Evolutionary conservation across 2,113 vertebrate genomes (phyloP).

Genomic region (Sceloporus tristichus): DNA sequence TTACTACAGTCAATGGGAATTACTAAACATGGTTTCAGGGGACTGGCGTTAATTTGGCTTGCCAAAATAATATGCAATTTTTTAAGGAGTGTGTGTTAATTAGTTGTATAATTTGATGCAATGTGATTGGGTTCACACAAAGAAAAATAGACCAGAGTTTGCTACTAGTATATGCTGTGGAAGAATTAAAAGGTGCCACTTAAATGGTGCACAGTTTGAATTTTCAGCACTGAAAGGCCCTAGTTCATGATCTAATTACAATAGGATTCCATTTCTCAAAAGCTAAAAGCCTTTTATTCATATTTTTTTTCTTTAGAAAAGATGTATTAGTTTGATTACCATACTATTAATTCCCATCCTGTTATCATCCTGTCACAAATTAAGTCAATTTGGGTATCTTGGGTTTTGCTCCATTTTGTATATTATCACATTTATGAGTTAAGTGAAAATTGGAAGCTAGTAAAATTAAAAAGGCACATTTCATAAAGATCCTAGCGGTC

Average conservation of each 20-base stretch:
- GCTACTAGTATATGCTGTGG: conserved; percentile 64
- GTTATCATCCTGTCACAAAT: conserved; percentile 60
- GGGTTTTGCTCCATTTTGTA: conserved; percentile 53
- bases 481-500: conserved; percentile 44
- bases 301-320: conserved; percentile 56
- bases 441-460: conserved; percentile 50
- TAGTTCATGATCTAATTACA: conserved; percentile 74
- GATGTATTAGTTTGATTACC: conserved; percentile 63
- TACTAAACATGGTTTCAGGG: conserved; percentile 64
- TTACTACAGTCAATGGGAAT: conserved; percentile 64
- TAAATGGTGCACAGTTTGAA: conserved; percentile 68
- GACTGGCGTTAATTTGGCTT: conserved; percentile 69
- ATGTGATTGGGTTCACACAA: conserved; percentile 68
- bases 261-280: conserved; percentile 69
- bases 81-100: conserved; percentile 74
- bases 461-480: conserved; percentile 50
- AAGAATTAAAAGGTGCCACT: conserved; percentile 71
- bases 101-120: conserved; percentile 75
- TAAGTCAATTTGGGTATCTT: conserved; percentile 51
- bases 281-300: conserved; percentile 64
- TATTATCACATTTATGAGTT: conserved; percentile 40
- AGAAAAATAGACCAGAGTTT: conserved; percentile 67
- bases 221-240: conserved; percentile 59
- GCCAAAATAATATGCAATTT: conserved; percentile 75
- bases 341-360: conserved; percentile 60